Evolutionary conservation across 2,113 vertebrate genomes (phyloP).

Genomic region (Rissa tridactyla): DNA sequence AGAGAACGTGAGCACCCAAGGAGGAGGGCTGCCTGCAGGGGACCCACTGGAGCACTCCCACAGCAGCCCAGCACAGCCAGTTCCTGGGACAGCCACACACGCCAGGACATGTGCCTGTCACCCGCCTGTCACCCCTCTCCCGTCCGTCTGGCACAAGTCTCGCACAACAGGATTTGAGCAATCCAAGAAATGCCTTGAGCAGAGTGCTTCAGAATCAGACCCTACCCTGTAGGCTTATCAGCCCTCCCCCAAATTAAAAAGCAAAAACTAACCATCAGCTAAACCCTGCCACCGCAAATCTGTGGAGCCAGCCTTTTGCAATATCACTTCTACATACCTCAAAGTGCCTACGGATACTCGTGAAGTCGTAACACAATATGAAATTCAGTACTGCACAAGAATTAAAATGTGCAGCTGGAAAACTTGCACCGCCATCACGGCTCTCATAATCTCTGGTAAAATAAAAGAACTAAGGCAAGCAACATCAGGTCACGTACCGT

Average conservation of each 20-base stretch:
- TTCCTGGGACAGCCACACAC: not conserved
- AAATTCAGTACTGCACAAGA: not conserved
- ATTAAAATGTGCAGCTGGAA: not conserved
- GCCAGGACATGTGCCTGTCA: not conserved
- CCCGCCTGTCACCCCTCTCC: not conserved
- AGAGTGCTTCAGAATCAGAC: not conserved
- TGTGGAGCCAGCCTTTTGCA: not conserved
- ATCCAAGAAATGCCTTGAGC: not conserved
- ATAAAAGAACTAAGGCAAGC: not conserved
- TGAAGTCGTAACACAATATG: fast-evolving
- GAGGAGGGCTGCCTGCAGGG: not conserved
- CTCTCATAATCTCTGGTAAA: not conserved
- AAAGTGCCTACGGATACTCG: fast-evolving
- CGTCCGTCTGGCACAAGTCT: fast-evolving
- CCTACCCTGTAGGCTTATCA: not conserved
- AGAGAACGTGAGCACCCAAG: fast-evolving
- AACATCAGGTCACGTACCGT: fast-evolving
- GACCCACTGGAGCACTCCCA: fast-evolving
- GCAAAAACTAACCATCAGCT: not conserved
- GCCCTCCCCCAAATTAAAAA: not conserved
- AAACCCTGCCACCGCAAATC: too few relatives aligned
- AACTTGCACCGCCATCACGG: not conserved
- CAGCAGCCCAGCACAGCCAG: not conserved
- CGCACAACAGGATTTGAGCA: not conserved
- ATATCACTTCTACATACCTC: too few relatives aligned